Conservation (phyloP, 2,797 vertebrate genomes). For the Alca torda region DNA sequence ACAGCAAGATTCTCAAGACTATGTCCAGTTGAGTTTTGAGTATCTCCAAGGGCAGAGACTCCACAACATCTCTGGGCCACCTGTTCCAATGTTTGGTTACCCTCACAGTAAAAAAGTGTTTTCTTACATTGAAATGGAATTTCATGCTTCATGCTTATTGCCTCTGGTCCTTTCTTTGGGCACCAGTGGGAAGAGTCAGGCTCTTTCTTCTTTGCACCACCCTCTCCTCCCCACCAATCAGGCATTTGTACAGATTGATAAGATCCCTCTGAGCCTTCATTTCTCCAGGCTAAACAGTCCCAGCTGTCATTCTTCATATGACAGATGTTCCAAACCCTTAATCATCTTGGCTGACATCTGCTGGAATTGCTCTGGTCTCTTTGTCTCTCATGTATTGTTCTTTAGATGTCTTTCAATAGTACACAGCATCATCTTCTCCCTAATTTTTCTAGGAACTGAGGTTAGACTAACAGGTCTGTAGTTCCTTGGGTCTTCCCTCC, state of each 20-base stretch:
- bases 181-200: neutral
- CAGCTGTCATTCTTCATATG: neutral
- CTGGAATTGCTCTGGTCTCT: neutral
- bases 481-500: too few species aligned
- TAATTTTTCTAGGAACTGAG: too few species aligned
- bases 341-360: neutral
- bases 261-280: neutral
- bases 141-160: neutral
- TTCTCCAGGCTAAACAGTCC: neutral
- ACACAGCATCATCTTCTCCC: too few species aligned
- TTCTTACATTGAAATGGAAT: neutral
- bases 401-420: too few species aligned
- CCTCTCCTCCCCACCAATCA: accelerated
- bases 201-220: neutral
- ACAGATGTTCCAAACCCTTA: neutral
- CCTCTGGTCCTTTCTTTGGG: neutral
- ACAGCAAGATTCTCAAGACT: neutral
- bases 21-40: neutral
- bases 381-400: neutral
- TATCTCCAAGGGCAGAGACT: neutral
- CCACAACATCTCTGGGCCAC: neutral
- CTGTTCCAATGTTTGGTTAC: neutral
- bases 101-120: neutral
- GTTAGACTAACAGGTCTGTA: too few species aligned
- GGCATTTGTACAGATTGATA: neutral